phyloP scores from a whole-genome alignment of 2,797 vertebrate genomes.

The Poeciliopsis turneri region DNA sequence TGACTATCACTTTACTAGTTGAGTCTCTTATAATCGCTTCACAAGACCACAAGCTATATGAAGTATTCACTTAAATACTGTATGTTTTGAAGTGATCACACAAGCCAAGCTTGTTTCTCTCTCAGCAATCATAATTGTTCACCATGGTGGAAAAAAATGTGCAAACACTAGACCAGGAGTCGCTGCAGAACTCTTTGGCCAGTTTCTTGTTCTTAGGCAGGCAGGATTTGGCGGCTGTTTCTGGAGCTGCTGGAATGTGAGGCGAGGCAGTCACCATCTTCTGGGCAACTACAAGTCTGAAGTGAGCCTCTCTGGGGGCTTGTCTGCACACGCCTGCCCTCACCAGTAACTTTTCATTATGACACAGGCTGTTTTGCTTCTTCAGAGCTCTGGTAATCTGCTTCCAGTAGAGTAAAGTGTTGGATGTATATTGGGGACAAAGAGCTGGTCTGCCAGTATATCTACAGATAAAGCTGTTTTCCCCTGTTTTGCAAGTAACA shows the following conservation, averaged over 20 bases:
- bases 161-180: slow-evolving; percentile 85
- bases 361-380: slow-evolving; percentile 85
- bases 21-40: neutral
- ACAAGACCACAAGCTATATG: neutral
- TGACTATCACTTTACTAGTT: neutral
- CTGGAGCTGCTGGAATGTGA: slow-evolving; percentile 1
- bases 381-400: slow-evolving; percentile 84
- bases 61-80: neutral
- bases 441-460: slow-evolving; percentile 80
- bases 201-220: slow-evolving; percentile 73
- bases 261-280: neutral
- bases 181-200: slow-evolving; percentile 85
- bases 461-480: slow-evolving; percentile 77
- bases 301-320: slow-evolving; percentile 81
- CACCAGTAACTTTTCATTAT: slow-evolving; percentile 71
- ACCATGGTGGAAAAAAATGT: slow-evolving; percentile 87
- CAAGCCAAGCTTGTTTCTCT: neutral
- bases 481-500: slow-evolving; percentile 75
- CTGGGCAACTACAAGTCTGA: slow-evolving; percentile 69
- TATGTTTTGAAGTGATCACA: neutral
- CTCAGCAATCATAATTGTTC: slow-evolving; percentile 84
- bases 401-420: slow-evolving; percentile 85
- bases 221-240: slow-evolving; percentile 70
- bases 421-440: slow-evolving; percentile 77
- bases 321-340: slow-evolving; percentile 85